Percentiles rank a stretch among this genome's conserved stretches.
Evolutionary conservation across 2,113 vertebrate species (phyloP).

Genomic region (Rhineura floridana): DNA sequence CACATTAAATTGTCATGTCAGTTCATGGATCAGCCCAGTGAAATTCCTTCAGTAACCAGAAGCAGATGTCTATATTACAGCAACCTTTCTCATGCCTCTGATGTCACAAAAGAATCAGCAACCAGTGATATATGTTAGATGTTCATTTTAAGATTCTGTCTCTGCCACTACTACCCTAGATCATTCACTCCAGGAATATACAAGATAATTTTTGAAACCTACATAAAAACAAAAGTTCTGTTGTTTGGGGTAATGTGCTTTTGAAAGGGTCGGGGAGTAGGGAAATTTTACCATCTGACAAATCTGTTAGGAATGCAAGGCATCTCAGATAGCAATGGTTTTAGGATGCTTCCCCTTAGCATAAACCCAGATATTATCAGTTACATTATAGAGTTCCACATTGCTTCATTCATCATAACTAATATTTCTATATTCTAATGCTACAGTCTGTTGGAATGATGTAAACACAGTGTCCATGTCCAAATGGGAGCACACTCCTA

Average conservation of each 20-base stretch:
- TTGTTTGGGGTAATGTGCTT: not conserved
- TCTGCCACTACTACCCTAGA: not conserved
- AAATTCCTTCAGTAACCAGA: slow-evolving; percentile 51
- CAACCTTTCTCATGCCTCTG: slow-evolving; percentile 51
- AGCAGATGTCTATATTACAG: slow-evolving; percentile 47
- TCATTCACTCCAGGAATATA: accelerated
- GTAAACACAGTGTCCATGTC: slow-evolving; percentile 5
- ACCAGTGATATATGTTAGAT: slow-evolving; percentile 42
- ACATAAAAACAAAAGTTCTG: slow-evolving; percentile 3
- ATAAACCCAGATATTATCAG: slow-evolving; percentile 38
- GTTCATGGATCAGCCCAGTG: slow-evolving; percentile 47
- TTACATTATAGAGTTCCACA: slow-evolving; percentile 18
- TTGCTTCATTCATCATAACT: slow-evolving; percentile 50
- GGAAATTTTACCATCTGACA: slow-evolving; percentile 24
- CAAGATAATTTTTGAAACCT: not conserved
- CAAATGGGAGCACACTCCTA: slow-evolving; percentile 27
- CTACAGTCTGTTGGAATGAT: slow-evolving; percentile 39
- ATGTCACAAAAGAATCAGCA: slow-evolving; percentile 42
- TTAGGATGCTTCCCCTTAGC: slow-evolving; percentile 16
- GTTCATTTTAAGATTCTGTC: slow-evolving; percentile 18
- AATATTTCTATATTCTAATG: slow-evolving; percentile 36
- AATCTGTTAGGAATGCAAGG: slow-evolving; percentile 40
- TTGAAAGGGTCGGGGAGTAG: not conserved
- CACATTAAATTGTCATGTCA: slow-evolving; percentile 52
- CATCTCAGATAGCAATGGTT: slow-evolving; percentile 29